Evolutionary conservation across 2,113 vertebrate genomes (phyloP).

Genomic region (Callipepla californica): DNA sequence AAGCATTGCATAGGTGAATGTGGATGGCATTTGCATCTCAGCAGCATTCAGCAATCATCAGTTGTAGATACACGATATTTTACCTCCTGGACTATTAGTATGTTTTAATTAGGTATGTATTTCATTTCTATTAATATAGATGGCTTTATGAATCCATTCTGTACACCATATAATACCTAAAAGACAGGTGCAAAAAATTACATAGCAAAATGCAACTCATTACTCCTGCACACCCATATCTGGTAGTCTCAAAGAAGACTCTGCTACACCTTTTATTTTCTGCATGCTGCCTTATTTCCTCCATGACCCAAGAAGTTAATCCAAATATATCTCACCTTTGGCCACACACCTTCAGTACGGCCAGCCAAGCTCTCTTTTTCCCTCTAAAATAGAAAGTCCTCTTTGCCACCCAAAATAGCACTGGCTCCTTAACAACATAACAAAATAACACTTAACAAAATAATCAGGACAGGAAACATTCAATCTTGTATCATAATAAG

Average conservation of each 20-base stretch:
- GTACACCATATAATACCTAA: accelerated
- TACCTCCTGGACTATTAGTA: not conserved
- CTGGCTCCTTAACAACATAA: not conserved
- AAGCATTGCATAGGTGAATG: not conserved
- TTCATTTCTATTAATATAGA: not conserved
- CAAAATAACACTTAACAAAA: not conserved
- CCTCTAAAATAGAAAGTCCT: not conserved
- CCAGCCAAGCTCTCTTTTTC: not conserved
- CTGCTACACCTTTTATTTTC: not conserved
- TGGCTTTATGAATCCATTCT: not conserved
- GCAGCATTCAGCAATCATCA: not conserved
- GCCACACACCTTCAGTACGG: accelerated
- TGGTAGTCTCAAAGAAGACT: not conserved
- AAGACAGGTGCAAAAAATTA: not conserved
- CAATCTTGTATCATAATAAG: not conserved
- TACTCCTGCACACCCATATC: not conserved
- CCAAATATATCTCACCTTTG: accelerated
- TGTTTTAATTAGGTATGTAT: not conserved
- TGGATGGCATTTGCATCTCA: not conserved
- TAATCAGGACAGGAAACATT: slow-evolving; percentile 6
- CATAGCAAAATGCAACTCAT: not conserved
- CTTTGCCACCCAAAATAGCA: not conserved
- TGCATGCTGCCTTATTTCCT: not conserved
- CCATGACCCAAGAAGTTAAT: not conserved
- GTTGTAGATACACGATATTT: not conserved